Conservation (phyloP, 2,113 vertebrate genomes). For the Rhabdornis inornatus region DNA sequence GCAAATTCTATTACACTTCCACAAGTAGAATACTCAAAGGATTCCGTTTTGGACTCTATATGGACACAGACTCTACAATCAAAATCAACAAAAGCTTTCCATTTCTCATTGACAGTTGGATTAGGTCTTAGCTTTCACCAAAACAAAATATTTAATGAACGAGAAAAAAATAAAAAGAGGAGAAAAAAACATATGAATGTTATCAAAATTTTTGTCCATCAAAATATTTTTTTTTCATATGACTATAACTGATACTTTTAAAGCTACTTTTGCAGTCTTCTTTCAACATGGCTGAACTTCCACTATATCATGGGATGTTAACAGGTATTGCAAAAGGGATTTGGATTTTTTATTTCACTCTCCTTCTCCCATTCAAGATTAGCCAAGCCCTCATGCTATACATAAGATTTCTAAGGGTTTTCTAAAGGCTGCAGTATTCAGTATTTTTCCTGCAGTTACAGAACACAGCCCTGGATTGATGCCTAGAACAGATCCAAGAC, state of each 20-base stretch:
- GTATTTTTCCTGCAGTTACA: neutral
- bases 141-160: neutral
- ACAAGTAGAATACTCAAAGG: neutral
- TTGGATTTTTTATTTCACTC: neutral
- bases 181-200: neutral
- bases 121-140: neutral
- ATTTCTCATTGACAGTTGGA: neutral
- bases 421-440: neutral
- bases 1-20: neutral
- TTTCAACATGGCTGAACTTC: neutral
- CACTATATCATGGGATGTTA: neutral
- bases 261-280: neutral
- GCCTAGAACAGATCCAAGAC: constrained; percentile 39
- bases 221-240: neutral
- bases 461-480: neutral
- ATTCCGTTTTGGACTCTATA: neutral
- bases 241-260: neutral
- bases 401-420: neutral
- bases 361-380: neutral
- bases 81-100: neutral
- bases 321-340: neutral
- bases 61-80: neutral
- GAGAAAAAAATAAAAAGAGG: neutral
- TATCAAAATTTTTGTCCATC: neutral
- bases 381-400: neutral